phyloP scores from a whole-genome alignment of 1,140 invertebrate genomes.

The Macrobrachium nipponense region DNA sequence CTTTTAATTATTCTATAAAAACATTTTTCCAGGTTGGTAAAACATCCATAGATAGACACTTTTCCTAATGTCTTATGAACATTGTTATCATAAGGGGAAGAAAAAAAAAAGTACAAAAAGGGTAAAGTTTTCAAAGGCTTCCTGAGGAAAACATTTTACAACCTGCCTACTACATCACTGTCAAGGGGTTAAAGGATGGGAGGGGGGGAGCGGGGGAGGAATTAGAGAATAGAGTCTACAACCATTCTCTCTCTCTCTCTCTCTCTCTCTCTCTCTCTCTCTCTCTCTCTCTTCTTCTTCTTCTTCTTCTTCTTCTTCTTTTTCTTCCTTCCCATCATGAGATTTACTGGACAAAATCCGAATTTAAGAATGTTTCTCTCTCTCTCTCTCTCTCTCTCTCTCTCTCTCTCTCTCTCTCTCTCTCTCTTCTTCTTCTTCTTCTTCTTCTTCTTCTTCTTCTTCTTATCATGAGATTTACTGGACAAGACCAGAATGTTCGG shows the following conservation, averaged over 20 bases:
- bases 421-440: neutral
- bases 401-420: constrained; percentile 27
- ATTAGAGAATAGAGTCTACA: neutral
- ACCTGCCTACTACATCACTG: too few species aligned
- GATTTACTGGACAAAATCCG: too few species aligned
- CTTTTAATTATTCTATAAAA: too few species aligned
- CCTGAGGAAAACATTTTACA: too few species aligned
- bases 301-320: constrained; percentile 19
- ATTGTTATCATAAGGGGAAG: too few species aligned
- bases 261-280: constrained; percentile 38
- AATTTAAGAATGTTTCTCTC: neutral
- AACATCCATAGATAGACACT: too few species aligned
- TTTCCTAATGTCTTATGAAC: too few species aligned
- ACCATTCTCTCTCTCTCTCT: constrained; percentile 30
- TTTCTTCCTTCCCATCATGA: neutral
- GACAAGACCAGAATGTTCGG: too few species aligned
- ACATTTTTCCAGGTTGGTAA: too few species aligned
- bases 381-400: constrained; percentile 33
- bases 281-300: constrained; percentile 31
- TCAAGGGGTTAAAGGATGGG: neutral
- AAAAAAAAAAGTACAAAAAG: too few species aligned
- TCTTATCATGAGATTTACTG: neutral
- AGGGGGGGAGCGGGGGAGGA: neutral
- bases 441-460: neutral
- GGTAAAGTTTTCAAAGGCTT: too few species aligned